A percentile compares a stretch with the other conserved stretches of the same genome.
phyloP scores from a whole-genome alignment of 2,888 invertebrate species.

The Coleophora deauratella region DNA sequence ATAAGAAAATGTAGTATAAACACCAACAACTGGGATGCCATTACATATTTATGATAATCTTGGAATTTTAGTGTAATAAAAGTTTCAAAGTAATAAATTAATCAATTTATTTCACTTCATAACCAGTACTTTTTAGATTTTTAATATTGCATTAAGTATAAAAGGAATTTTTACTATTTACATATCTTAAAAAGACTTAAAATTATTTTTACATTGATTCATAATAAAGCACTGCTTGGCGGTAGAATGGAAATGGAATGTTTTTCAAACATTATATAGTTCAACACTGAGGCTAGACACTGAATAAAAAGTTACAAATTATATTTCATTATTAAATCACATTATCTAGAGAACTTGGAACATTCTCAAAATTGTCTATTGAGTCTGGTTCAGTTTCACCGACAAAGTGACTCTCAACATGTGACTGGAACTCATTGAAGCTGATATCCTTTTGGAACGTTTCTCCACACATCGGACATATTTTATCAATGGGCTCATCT shows the following conservation, averaged over 20 bases:
- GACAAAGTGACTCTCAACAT: slow-evolving; percentile 85
- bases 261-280: no score
- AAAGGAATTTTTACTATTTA: background rate
- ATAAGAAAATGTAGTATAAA: no score
- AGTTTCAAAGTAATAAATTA: no score
- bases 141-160: background rate
- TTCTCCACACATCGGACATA: slow-evolving; percentile 85
- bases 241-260: no score
- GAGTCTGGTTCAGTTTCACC: slow-evolving; percentile 72
- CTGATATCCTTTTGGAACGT: slow-evolving; percentile 71
- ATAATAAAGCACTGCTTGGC: no score
- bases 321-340: slow-evolving; percentile 24
- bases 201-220: no score
- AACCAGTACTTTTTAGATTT: background rate
- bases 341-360: slow-evolving; percentile 57
- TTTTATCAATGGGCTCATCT: slow-evolving; percentile 59
- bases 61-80: no score
- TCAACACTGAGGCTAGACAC: no score
- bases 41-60: no score
- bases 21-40: no score
- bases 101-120: no score
- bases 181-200: background rate
- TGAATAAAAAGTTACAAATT: no score
- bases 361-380: slow-evolving; percentile 68
- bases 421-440: slow-evolving; percentile 80